Evolutionary conservation across 2,888 invertebrate genomes (phyloP).

Genomic region (Caenorhabditis zanzibari): DNA sequence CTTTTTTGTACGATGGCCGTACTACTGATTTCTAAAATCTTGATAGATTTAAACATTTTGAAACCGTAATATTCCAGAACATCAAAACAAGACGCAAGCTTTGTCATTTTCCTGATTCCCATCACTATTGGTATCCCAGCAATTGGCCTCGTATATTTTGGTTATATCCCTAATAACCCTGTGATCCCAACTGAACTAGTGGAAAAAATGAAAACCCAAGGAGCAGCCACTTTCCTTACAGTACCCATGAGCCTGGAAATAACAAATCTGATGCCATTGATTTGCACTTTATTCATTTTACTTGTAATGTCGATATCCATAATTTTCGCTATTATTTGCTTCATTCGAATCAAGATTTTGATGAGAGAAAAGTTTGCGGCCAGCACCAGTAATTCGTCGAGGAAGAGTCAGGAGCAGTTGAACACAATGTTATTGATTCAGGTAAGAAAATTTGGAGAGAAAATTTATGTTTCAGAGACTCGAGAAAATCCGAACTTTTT

Average conservation of each 20-base stretch:
- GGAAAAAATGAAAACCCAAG: slow-evolving; percentile 26
- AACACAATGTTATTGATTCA: slow-evolving; percentile 29
- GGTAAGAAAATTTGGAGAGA: background rate
- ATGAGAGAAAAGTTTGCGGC: slow-evolving; percentile 20
- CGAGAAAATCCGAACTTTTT: too few species aligned
- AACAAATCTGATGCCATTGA: background rate
- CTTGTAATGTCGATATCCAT: slow-evolving; percentile 19
- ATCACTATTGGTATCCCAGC: slow-evolving; percentile 6
- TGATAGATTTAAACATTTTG: too few species aligned
- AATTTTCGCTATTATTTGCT: slow-evolving; percentile 17
- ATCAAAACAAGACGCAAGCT: slow-evolving; percentile 25
- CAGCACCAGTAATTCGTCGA: background rate
- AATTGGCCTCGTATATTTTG: slow-evolving; percentile 22
- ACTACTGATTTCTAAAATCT: background rate
- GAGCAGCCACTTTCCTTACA: slow-evolving; percentile 18
- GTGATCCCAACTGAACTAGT: background rate
- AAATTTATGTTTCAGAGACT: background rate
- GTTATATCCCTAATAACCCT: slow-evolving; percentile 13
- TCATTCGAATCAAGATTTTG: slow-evolving; percentile 10
- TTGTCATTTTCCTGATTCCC: slow-evolving; percentile 16
- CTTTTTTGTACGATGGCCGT: background rate
- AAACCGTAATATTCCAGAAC: background rate
- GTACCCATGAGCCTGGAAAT: slow-evolving; percentile 12
- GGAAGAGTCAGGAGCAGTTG: slow-evolving; percentile 33
- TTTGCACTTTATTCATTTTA: slow-evolving; percentile 35